phyloP scores from a whole-genome alignment of 2,888 invertebrate genomes.

The Hydrotaea diabolus region DNA sequence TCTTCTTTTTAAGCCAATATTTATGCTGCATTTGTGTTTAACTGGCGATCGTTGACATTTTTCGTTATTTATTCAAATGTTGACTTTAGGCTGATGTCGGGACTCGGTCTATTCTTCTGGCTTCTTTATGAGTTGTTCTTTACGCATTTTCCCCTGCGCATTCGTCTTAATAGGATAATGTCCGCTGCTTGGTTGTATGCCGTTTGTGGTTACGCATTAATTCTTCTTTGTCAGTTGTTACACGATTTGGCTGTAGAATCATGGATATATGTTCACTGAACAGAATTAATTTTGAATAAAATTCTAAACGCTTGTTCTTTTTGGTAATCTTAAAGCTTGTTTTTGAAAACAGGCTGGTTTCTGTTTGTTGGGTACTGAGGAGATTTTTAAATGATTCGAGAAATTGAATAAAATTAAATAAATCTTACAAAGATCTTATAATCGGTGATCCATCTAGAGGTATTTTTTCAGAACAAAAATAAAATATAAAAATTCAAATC shows the following conservation, averaged over 20 bases:
- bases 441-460: too few relatives aligned
- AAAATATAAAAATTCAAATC: too few relatives aligned
- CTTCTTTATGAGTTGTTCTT: not conserved
- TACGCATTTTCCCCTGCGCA: not conserved
- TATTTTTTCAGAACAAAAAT: too few relatives aligned
- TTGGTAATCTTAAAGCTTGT: too few relatives aligned
- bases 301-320: too few relatives aligned
- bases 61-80: not conserved
- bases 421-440: too few relatives aligned
- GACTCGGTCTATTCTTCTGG: not conserved
- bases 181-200: not conserved
- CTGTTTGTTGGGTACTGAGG: too few relatives aligned
- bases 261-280: not conserved
- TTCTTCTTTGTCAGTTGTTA: not conserved
- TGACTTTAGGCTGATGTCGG: not conserved
- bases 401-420: too few relatives aligned
- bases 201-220: too few relatives aligned
- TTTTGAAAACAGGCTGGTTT: too few relatives aligned
- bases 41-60: not conserved
- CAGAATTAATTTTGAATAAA: conserved; percentile 5
- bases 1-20: not conserved
- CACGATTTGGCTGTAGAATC: not conserved
- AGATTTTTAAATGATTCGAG: too few relatives aligned
- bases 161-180: not conserved
- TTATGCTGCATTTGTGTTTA: not conserved